Percentiles rank a stretch among this genome's conserved stretches.
Conservation (phyloP, 2,113 vertebrate genomes). For the Nematolebias whitei region DNA sequence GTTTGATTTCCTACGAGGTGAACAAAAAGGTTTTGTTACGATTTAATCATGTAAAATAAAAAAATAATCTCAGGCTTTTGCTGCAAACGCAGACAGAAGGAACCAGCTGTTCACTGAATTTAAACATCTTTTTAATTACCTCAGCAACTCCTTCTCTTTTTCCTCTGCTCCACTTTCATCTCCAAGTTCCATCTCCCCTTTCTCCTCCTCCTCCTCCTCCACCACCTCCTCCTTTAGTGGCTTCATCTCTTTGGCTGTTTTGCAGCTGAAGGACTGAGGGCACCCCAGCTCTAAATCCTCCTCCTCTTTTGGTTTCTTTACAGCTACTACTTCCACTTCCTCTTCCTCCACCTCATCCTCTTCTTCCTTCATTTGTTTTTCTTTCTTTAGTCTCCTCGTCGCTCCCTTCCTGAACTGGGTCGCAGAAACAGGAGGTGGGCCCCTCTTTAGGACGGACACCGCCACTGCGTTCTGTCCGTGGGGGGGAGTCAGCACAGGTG, state of each 20-base stretch:
- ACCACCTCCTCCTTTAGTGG: slow-evolving; percentile 54
- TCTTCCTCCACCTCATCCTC: slow-evolving; percentile 59
- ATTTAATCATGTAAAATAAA: neutral
- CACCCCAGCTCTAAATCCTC: slow-evolving; percentile 49
- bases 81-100: neutral
- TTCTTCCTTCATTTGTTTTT: slow-evolving; percentile 50
- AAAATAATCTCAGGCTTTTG: too few relatives aligned
- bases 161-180: slow-evolving; percentile 80
- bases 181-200: slow-evolving; percentile 68
- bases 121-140: slow-evolving; percentile 68
- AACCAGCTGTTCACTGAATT: neutral
- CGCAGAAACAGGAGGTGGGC: slow-evolving; percentile 66
- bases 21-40: neutral
- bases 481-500: slow-evolving; percentile 59
- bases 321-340: slow-evolving; percentile 64
- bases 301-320: slow-evolving; percentile 68
- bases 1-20: too few relatives aligned
- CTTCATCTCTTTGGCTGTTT: slow-evolving; percentile 59
- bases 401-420: slow-evolving; percentile 61
- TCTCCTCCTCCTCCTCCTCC: slow-evolving; percentile 57
- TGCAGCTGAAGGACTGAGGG: slow-evolving; percentile 54
- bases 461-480: slow-evolving; percentile 70
- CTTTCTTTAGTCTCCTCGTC: slow-evolving; percentile 63
- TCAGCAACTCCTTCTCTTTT: slow-evolving; percentile 76
- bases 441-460: slow-evolving; percentile 77